Percentiles rank a stretch among this genome's conserved stretches.
Conservation (phyloP, 1,140 invertebrate species). For the Archegozetes longisetosus region DNA sequence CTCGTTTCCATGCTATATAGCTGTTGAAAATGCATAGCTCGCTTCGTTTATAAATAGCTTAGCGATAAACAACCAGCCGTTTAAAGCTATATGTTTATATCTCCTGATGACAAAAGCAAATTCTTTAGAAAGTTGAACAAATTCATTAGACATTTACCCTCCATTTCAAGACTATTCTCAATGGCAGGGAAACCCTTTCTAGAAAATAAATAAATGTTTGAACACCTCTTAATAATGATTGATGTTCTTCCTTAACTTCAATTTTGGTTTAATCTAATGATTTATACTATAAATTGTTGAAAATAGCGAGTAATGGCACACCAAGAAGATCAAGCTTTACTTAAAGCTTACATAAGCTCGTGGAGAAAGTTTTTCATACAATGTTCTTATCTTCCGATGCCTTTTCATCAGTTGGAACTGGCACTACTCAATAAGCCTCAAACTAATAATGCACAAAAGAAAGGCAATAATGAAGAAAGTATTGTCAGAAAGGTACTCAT, state of each 20-base stretch:
- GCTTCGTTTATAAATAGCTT: too few species aligned
- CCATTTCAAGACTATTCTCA: too few species aligned
- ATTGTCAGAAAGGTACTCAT: constrained; percentile 56
- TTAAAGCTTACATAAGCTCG: constrained; percentile 89
- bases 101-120: too few species aligned
- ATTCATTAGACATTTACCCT: too few species aligned
- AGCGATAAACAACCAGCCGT: too few species aligned
- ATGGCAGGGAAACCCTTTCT: too few species aligned
- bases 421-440: constrained; percentile 45
- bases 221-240: background rate
- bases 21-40: too few species aligned
- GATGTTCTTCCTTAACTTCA: background rate
- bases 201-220: too few species aligned
- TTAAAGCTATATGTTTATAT: too few species aligned
- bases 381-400: constrained; percentile 87
- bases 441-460: constrained; percentile 42
- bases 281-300: constrained; percentile 17
- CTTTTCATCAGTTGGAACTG: constrained; percentile 80
- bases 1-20: too few species aligned
- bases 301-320: constrained; percentile 61
- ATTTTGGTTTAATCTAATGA: background rate
- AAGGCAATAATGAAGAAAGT: constrained; percentile 60
- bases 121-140: too few species aligned
- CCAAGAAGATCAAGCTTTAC: constrained; percentile 78
- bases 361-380: constrained; percentile 97